A percentile compares a stretch with the other conserved stretches of the same genome.
These are phyloP conservation scores for Cryptoprocta ferox DNA, from an alignment of 2,797 vertebrate genomes.

Conservation along the genomic window DNA sequence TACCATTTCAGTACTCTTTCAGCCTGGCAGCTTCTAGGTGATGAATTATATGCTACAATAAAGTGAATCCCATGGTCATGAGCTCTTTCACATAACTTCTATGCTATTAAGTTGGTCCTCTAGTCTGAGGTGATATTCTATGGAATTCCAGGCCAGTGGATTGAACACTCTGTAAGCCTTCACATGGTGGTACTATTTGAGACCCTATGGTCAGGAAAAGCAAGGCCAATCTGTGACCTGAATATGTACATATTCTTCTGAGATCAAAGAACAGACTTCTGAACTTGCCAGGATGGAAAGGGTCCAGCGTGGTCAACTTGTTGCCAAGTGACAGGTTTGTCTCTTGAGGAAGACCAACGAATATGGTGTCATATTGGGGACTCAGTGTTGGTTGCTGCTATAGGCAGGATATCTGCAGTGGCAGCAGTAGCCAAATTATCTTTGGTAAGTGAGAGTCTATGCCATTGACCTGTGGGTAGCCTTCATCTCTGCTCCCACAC, in stretches of 20 bases:
- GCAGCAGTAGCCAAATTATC: not conserved
- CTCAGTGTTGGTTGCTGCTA: not conserved
- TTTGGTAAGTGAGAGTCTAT: not conserved
- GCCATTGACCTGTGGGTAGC: not conserved
- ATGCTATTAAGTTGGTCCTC: not conserved
- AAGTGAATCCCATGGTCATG: not conserved
- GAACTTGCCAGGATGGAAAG: not conserved
- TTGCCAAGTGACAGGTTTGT: not conserved
- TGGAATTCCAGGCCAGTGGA: not conserved
- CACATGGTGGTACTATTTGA: not conserved
- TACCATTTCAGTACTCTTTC: not conserved
- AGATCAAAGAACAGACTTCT: not conserved
- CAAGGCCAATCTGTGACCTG: not conserved
- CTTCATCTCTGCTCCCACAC: not conserved
- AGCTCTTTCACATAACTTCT: not conserved
- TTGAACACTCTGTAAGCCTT: not conserved
- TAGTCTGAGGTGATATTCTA: not conserved
- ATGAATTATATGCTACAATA: not conserved
- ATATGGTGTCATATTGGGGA: not conserved
- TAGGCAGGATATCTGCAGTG: not conserved
- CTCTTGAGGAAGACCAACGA: not conserved
- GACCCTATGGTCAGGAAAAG: not conserved
- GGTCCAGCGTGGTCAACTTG: not conserved
- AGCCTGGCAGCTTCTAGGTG: not conserved
- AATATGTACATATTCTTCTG: not conserved